Base-by-base conservation (phyloP, 53 echinoderm and acorn worm genomes). In the Paelopatides confundens region DNA sequence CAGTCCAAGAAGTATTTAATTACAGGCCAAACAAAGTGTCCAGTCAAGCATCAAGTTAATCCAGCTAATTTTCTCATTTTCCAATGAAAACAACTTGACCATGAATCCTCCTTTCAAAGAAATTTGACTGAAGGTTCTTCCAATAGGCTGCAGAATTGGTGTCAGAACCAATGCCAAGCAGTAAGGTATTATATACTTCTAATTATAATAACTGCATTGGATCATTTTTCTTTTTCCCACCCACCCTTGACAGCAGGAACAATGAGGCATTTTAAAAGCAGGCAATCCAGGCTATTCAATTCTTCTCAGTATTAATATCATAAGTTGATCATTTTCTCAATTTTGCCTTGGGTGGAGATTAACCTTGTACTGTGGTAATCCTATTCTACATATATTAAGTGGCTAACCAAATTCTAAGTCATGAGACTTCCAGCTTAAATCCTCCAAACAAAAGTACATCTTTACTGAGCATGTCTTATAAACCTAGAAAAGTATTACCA, bases 321-420 rank as follows among this genome's bases (percentile, higher is more conserved):
- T 4, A 40, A 46, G 47, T 74, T 43, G 24, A 58, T 39, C 38
- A 21, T 74, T 74, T 46, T 28, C 23, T n/a, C 17, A 74, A 39
- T 74, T 38, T 14, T 74, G 74, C 74, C 40, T 1, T 35, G 10
- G 74, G 74, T 35, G 40, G 46, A 46, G 74, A 35, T 74, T 74
- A 74, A 74, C 74, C 74, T 74, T 74, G 74, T 40, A 74, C 46
- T 74, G 74, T 74, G 74, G 74, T 74, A 74, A 74, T 74, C 74
- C 46, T 39, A 47, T 74, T 74, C 74, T 74, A 39, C 28, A 1
- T 2, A 40, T 24, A 13, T n/a, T 10, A 74, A 74, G 74, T 47
- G 39, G 40, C 74, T 12, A 74, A 40, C n/a, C 40, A 74, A 74
- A 74, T 74, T 21, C 58, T 74, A 74, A 74, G 39, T 43, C 40